phyloP scores from a whole-genome alignment of 2,888 invertebrate genomes.

The Plagodis dolabraria region DNA sequence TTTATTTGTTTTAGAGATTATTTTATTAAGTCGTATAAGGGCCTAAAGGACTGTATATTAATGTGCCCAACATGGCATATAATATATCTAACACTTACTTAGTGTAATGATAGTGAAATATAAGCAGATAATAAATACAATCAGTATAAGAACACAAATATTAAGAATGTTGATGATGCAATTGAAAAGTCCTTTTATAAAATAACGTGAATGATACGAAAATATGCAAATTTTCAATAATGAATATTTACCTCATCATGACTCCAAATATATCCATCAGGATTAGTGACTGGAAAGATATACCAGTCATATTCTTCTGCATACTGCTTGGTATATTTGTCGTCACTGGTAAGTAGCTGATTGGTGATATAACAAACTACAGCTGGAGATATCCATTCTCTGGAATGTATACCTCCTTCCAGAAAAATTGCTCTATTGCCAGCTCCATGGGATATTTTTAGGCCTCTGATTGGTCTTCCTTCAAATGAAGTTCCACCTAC shows the following conservation, averaged over 20 bases:
- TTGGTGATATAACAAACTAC: slow-evolving; percentile 88
- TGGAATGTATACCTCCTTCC: slow-evolving; percentile 87
- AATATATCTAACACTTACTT: too few relatives aligned
- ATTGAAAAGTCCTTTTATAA: too few relatives aligned
- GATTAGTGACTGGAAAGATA: slow-evolving; percentile 89
- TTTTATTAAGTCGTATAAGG: too few relatives aligned
- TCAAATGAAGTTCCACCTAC: slow-evolving; percentile 71
- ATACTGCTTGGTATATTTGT: slow-evolving; percentile 78
- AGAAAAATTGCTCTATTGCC: slow-evolving; percentile 60
- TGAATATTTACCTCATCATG: slow-evolving; percentile 80
- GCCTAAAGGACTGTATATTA: too few relatives aligned
- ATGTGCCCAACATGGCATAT: too few relatives aligned
- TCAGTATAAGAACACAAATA: too few relatives aligned
- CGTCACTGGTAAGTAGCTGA: slow-evolving; percentile 85
- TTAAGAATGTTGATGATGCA: too few relatives aligned
- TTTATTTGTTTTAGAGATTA: too few relatives aligned
- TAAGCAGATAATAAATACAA: too few relatives aligned
- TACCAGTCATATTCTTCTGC: slow-evolving; percentile 90
- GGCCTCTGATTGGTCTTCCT: slow-evolving; percentile 69
- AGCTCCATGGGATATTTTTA: slow-evolving; percentile 65
- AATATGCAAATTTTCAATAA: too few relatives aligned
- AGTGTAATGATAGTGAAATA: too few relatives aligned
- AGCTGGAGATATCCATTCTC: slow-evolving; percentile 91
- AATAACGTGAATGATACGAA: too few relatives aligned
- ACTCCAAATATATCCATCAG: slow-evolving; percentile 89